phyloP scores from a whole-genome alignment of 2,888 invertebrate species.

The Ornithoptera alexandrae region DNA sequence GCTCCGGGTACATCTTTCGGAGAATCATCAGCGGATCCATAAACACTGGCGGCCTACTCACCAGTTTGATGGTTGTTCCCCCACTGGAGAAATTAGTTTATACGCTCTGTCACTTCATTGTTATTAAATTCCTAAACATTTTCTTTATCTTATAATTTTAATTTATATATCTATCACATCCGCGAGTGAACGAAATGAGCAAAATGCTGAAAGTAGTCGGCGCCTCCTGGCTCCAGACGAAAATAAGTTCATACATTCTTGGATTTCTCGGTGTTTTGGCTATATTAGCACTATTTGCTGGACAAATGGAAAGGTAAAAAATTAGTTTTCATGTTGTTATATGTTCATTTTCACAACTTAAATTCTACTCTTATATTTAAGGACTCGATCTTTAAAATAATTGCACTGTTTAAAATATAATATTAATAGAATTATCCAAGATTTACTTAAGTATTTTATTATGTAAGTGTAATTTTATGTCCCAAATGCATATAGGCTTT shows the following conservation, averaged over 20 bases:
- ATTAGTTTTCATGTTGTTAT: no score
- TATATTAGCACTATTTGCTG: conserved; percentile 84
- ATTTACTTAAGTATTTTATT: no score
- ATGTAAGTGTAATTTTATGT: no score
- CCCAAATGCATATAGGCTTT: no score
- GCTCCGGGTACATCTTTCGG: conserved; percentile 50
- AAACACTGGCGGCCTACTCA: conserved; percentile 48
- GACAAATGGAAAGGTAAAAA: conserved; percentile 83
- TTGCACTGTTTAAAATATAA: no score
- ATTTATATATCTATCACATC: conserved; percentile 36
- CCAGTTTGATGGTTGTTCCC: conserved; percentile 71
- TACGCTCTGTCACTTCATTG: conserved; percentile 78
- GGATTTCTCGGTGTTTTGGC: conserved; percentile 84
- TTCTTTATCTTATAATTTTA: conserved; percentile 73
- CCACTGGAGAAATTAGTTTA: conserved; percentile 69
- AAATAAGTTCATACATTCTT: conserved; percentile 85
- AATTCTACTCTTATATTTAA: no score
- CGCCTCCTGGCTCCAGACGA: conserved; percentile 88
- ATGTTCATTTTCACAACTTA: no score
- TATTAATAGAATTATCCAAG: no score
- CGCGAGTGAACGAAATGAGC: conserved; percentile 51
- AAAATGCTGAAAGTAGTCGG: conserved; percentile 89
- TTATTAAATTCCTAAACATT: conserved; percentile 77
- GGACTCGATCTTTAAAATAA: no score
- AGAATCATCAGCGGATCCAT: conserved; percentile 53